A percentile compares a stretch with the other conserved stretches of the same genome.
Conservation (phyloP, 1,140 invertebrate genomes). For the Contarinia nasturtii region DNA sequence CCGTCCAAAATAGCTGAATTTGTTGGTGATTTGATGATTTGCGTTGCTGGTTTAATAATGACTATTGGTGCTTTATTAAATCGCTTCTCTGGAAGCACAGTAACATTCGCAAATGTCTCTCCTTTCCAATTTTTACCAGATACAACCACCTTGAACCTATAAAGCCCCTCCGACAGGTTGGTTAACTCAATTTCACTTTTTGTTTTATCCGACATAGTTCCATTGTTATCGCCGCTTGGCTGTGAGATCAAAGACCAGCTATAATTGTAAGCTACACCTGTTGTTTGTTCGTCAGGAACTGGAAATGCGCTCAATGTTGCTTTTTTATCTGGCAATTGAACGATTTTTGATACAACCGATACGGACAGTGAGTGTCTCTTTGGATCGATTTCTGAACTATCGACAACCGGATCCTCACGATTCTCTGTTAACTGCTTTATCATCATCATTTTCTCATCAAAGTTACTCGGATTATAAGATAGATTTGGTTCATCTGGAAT, state of each 20-base stretch:
- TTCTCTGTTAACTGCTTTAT: constrained; percentile 8
- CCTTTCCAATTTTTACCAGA: constrained; percentile 59
- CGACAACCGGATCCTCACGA: constrained; percentile 8
- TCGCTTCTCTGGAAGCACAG: constrained; percentile 71
- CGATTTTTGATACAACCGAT: constrained; percentile 53
- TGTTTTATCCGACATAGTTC: constrained; percentile 71
- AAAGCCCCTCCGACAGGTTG: constrained; percentile 66
- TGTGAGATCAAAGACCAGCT: constrained; percentile 71
- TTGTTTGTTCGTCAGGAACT: constrained; percentile 49
- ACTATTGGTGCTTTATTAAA: constrained; percentile 72
- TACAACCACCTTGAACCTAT: constrained; percentile 67
- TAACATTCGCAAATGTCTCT: constrained; percentile 75
- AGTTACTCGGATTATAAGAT: not conserved
- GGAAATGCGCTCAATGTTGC: constrained; percentile 61
- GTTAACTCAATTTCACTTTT: constrained; percentile 54
- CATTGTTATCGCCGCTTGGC: constrained; percentile 51
- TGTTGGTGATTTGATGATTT: constrained; percentile 76
- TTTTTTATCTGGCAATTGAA: constrained; percentile 51
- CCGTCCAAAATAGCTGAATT: constrained; percentile 79
- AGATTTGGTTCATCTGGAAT: constrained; percentile 5
- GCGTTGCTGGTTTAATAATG: constrained; percentile 63
- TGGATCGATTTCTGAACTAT: constrained; percentile 20
- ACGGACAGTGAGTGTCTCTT: constrained; percentile 48
- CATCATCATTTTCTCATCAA: constrained; percentile 7
- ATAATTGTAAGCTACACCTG: constrained; percentile 63